phyloP scores from a whole-genome alignment of 2,888 invertebrate genomes.

The Galeopsomyia nigrocyanea region DNA sequence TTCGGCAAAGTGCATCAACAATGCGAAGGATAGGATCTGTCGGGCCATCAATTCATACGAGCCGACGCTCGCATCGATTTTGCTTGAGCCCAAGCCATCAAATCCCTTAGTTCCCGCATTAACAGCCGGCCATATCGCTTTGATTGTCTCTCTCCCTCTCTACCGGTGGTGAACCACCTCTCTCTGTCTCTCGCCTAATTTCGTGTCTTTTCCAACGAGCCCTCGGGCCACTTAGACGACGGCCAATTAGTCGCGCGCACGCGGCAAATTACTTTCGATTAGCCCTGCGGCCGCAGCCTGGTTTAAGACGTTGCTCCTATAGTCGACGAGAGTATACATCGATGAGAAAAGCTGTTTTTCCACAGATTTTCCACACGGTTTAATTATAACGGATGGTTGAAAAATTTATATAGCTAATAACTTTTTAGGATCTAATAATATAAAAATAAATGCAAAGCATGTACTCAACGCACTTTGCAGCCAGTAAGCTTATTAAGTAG shows the following conservation, averaged over 20 bases:
- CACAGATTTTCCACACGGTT: too few relatives aligned
- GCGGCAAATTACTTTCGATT: conserved; percentile 35
- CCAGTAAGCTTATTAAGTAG: too few relatives aligned
- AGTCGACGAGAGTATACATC: too few relatives aligned
- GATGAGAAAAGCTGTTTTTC: too few relatives aligned
- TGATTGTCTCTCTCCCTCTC: conserved; percentile 24
- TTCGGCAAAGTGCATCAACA: background rate
- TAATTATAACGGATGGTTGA: too few relatives aligned
- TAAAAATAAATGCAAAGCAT: too few relatives aligned
- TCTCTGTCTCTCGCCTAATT: background rate
- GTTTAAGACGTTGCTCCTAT: too few relatives aligned
- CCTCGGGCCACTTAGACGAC: background rate
- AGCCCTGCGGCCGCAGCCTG: background rate
- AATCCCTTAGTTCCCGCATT: conserved; percentile 38
- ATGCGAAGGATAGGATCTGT: too few relatives aligned
- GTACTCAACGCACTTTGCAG: too few relatives aligned
- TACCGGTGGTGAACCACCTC: background rate
- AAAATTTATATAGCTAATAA: too few relatives aligned
- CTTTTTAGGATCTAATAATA: too few relatives aligned
- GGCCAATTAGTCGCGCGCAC: conserved; percentile 27
- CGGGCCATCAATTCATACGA: conserved; percentile 12
- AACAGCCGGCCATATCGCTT: conserved; percentile 31
- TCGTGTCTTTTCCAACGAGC: background rate
- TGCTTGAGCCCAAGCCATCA: conserved; percentile 13
- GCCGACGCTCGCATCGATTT: conserved; percentile 29